phyloP scores from a whole-genome alignment of 2,888 invertebrate genomes.

The Cephus pulcher region DNA sequence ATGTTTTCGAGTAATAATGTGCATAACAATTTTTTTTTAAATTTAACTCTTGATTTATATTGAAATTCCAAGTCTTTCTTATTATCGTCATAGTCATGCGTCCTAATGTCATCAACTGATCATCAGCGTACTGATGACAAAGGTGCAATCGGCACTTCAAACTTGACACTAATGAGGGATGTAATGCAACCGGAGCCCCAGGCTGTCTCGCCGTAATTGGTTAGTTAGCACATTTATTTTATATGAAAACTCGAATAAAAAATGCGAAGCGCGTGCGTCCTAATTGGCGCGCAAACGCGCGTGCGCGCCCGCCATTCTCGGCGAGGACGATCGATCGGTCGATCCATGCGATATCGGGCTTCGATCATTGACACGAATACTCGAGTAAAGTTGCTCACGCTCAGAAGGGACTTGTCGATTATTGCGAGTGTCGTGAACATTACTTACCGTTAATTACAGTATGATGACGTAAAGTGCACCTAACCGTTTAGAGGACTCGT shows the following conservation, averaged over 20 bases:
- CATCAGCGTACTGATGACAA: constrained; percentile 7
- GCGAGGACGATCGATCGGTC: constrained; percentile 22
- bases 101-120: neutral
- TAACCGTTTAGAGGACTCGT: too few species aligned
- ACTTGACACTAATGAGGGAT: constrained; percentile 53
- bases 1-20: too few species aligned
- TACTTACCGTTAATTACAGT: constrained; percentile 3
- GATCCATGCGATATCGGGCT: constrained; percentile 20
- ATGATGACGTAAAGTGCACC: too few species aligned
- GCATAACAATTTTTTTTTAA: too few species aligned
- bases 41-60: too few species aligned
- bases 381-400: neutral
- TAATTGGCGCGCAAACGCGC: constrained; percentile 37
- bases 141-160: constrained; percentile 50
- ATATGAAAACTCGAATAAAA: constrained; percentile 35
- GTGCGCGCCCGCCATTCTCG: constrained; percentile 20
- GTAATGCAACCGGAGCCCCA: constrained; percentile 28
- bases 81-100: neutral
- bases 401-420: neutral
- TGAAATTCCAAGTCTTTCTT: neutral
- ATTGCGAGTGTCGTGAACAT: neutral
- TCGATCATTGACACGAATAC: constrained; percentile 22
- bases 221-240: constrained; percentile 55
- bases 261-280: constrained; percentile 51
- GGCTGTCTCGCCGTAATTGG: constrained; percentile 44